These are phyloP conservation scores for Centropyge bicolor DNA, from an alignment of 2,797 vertebrate genomes.

Conservation along the genomic window DNA sequence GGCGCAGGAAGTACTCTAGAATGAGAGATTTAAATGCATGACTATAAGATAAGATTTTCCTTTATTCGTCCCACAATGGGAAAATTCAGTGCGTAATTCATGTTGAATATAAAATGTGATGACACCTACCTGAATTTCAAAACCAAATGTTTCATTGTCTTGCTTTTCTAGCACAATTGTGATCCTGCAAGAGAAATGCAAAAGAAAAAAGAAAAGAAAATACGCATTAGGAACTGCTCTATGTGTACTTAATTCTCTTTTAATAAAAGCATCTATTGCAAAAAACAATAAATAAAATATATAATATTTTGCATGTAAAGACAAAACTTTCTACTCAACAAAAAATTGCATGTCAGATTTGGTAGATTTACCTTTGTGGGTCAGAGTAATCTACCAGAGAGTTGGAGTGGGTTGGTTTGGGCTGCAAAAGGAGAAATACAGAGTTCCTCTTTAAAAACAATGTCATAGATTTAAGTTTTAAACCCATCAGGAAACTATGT, in stretches of 20 bases:
- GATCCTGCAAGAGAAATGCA: constrained; percentile 69
- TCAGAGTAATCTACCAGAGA: constrained; percentile 87
- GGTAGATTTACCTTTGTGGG: constrained; percentile 90
- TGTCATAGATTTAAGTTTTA: neutral
- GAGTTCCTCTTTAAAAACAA: constrained; percentile 45
- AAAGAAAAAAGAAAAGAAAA: constrained; percentile 1
- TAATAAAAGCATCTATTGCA: neutral
- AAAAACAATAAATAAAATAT: neutral
- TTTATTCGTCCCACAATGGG: neutral
- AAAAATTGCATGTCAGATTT: neutral
- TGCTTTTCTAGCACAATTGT: constrained; percentile 87
- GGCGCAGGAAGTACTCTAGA: neutral
- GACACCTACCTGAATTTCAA: constrained; percentile 94
- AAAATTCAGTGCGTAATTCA: neutral
- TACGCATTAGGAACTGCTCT: neutral
- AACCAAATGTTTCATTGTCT: constrained; percentile 94
- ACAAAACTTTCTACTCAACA: neutral
- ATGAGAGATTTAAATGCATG: neutral
- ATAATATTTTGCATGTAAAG: neutral
- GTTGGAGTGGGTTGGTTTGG: constrained; percentile 80
- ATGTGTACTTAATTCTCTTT: neutral
- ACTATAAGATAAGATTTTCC: no score
- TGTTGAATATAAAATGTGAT: neutral
- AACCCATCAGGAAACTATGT: neutral
- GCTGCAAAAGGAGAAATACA: constrained; percentile 84